Conservation (phyloP, 2,797 vertebrate genomes). For the Aeoliscus strigatus region DNA sequence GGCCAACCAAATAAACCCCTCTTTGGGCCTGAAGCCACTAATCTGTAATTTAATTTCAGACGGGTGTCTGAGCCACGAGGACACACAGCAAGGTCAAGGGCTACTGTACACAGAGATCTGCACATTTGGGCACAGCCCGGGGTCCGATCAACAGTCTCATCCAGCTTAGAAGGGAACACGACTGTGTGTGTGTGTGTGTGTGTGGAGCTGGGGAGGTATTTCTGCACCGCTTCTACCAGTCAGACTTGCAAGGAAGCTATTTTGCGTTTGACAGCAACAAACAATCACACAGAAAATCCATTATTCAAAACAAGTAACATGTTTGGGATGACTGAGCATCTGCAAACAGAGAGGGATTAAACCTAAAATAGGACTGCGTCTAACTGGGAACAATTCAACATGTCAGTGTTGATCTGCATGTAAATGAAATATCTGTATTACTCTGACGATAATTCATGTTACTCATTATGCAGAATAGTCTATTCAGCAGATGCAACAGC, state of each 20-base stretch:
- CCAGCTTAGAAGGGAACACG: conserved; percentile 45
- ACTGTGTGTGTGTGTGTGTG: conserved; percentile 3
- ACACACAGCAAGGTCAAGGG: conserved; percentile 63
- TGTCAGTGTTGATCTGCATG: conserved; percentile 63
- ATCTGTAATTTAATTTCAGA: conserved; percentile 76
- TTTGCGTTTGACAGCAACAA: conserved; percentile 57
- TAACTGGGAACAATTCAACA: conserved; percentile 59
- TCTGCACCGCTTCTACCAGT: conserved; percentile 33
- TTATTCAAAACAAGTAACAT: conserved; percentile 67
- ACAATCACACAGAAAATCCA: conserved; percentile 62
- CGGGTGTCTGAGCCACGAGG: conserved; percentile 62
- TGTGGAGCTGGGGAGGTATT: conserved; percentile 4
- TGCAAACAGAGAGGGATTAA: conserved; percentile 64
- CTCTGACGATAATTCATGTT: conserved; percentile 58
- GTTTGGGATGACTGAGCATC: conserved; percentile 65
- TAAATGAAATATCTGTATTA: conserved; percentile 65
- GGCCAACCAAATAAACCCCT: conserved; percentile 68
- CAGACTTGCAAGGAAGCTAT: conserved; percentile 52
- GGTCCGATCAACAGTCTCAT: conserved; percentile 65
- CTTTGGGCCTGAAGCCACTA: conserved; percentile 61
- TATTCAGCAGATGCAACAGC: conserved; percentile 51
- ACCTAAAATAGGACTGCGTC: conserved; percentile 50
- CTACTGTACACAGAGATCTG: conserved; percentile 59
- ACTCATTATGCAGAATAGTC: conserved; percentile 59
- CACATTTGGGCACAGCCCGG: conserved; percentile 52